phyloP scores from a whole-genome alignment of 2,113 vertebrate genomes.

The Menura novaehollandiae region DNA sequence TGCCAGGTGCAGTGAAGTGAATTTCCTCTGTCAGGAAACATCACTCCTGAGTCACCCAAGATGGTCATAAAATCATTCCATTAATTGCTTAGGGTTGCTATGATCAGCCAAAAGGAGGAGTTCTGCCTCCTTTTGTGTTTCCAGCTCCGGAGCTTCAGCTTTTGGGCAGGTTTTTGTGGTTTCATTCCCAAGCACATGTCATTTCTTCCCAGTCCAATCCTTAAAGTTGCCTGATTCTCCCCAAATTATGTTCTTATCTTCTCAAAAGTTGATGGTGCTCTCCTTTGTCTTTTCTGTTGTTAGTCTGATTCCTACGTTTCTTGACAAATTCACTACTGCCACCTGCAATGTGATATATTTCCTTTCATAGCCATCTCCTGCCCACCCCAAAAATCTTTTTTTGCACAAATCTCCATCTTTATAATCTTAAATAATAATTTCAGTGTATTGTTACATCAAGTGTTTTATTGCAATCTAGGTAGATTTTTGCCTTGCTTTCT shows the following conservation, averaged over 20 bases:
- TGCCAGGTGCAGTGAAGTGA: neutral
- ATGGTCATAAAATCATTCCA: neutral
- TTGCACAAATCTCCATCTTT: neutral
- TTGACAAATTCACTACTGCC: neutral
- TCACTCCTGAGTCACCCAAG: neutral
- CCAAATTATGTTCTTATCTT: neutral
- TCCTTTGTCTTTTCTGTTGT: neutral
- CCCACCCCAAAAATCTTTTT: neutral
- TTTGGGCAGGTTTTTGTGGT: neutral
- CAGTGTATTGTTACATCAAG: rapidly evolving
- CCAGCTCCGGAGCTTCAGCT: neutral
- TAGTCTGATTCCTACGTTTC: neutral
- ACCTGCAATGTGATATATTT: neutral
- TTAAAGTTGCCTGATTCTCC: neutral
- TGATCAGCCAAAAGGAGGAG: neutral
- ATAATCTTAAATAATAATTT: neutral
- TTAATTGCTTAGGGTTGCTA: neutral
- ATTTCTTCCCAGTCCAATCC: neutral
- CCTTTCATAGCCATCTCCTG: neutral
- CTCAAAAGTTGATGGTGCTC: neutral
- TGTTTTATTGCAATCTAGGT: neutral
- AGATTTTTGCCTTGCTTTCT: neutral
- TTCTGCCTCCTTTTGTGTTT: neutral
- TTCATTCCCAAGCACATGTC: neutral
- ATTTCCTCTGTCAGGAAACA: neutral